Evolutionary conservation across 2,888 invertebrate genomes (phyloP).

Genomic region (Callinectes sapidus): DNA sequence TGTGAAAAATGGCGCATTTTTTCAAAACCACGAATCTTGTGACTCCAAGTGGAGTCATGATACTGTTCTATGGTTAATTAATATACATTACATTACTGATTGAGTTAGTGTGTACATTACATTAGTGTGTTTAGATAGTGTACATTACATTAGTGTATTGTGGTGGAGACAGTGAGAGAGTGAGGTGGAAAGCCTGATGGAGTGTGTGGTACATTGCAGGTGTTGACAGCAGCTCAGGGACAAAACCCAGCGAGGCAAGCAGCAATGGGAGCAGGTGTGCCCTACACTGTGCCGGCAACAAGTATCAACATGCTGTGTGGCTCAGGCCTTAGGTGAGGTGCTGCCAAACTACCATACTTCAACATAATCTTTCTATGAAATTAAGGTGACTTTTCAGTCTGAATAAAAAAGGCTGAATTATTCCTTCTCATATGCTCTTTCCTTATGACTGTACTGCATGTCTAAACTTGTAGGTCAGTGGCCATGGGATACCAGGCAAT

Average conservation of each 20-base stretch:
- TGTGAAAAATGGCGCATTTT: no score
- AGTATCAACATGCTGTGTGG: conserved; percentile 88
- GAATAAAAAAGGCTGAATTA: no score
- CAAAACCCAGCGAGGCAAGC: conserved; percentile 91
- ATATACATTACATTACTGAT: no score
- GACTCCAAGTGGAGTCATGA: no score
- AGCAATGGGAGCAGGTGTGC: conserved; percentile 84
- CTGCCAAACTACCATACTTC: conserved; percentile 46
- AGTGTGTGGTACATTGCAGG: conserved; percentile 76
- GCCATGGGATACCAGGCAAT: conserved; percentile 83
- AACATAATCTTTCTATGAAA: background rate
- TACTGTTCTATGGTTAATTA: no score
- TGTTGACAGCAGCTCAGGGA: conserved; percentile 83
- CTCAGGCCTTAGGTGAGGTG: conserved; percentile 84
- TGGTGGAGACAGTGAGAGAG: no score
- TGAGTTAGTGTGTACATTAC: no score
- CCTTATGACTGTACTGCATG: background rate
- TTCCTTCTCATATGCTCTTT: background rate
- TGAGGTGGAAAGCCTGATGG: no score
- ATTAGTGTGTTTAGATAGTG: no score
- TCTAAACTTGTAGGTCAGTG: conserved; percentile 79
- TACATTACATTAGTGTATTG: no score
- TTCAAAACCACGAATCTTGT: no score
- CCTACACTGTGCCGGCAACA: conserved; percentile 83
- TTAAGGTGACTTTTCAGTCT: background rate